Base-by-base conservation (phyloP, 2,888 invertebrate genomes). In the Herminia tarsipennalis region DNA sequence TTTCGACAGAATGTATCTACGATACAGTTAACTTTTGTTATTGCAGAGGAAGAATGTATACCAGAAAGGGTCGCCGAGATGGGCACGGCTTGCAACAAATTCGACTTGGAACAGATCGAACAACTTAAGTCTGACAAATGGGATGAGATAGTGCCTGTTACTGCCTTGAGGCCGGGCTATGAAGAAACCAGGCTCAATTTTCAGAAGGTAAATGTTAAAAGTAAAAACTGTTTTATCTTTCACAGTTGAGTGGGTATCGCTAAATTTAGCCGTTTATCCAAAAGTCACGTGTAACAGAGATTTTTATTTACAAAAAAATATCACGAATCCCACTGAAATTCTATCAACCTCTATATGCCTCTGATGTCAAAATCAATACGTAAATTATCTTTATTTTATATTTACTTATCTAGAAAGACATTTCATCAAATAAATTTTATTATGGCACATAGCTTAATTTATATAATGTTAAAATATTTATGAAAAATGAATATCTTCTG, bases 131-230 rank as follows among this genome's bases (percentile, higher is more conserved):
- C 92, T 21, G 83, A 93, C 76, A 79, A 87, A 64, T 94, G 94
- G 94, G 83, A 88, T 48, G 92, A 92, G 63, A 82, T 94, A 40
- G 88, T 94, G 4, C 92, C 93, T 1, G 83, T 89, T 74, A 92
- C 92, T 5, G 76, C 81, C 17, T 78, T 94, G 8, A 76, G 82
- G 38, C 86, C 94, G 0, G 94, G 94, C 6, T 92, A 92, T 66
- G 85, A 89, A 42, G 92, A 92, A n/a, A 93, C 93, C 0, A 88
- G 93, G 54, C 88, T 91, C 56, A 93, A 93, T 70, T 93, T 86
- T 62, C 92, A 93, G 63, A 85, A 90, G 83, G 86, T 92, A 70
- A 54, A 48, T 36, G 13, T 38, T 27, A 20, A 51, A 38, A 8
- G 53, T 25, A 6, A 20, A 30, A 27, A 39, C 29, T 13, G 5